Evolutionary conservation across 2,113 vertebrate genomes (phyloP).

Genomic region (Dromaius novaehollandiae): DNA sequence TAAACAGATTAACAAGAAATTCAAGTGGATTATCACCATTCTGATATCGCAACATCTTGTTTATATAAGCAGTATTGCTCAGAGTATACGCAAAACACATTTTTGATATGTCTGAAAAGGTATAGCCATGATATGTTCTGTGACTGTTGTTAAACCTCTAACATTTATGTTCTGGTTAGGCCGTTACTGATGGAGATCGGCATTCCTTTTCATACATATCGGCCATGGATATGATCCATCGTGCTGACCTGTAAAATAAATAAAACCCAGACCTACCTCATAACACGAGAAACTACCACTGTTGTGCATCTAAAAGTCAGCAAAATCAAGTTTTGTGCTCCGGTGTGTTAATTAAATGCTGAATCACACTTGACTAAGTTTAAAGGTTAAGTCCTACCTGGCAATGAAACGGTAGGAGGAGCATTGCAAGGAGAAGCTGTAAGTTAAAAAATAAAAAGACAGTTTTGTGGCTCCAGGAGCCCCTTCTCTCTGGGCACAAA

Average conservation of each 20-base stretch:
- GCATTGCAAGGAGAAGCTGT: neutral
- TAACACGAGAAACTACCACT: neutral
- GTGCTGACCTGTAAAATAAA: constrained; percentile 41
- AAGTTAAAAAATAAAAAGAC: neutral
- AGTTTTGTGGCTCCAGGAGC: neutral
- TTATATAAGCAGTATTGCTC: neutral
- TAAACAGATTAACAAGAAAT: constrained; percentile 16
- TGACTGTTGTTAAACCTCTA: neutral
- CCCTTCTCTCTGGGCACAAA: neutral
- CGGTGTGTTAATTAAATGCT: neutral
- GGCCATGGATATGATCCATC: neutral
- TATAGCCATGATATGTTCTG: neutral
- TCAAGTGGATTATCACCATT: neutral
- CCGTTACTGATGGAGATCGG: neutral
- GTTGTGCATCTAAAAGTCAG: neutral
- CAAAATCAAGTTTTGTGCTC: neutral
- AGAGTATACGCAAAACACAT: neutral
- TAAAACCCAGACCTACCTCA: neutral
- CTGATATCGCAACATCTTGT: neutral
- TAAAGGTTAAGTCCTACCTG: neutral
- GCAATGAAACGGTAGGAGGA: neutral
- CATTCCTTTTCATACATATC: neutral
- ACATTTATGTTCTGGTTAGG: neutral
- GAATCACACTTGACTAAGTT: constrained; percentile 29
- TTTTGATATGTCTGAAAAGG: neutral